Evolutionary conservation across 1,140 invertebrate genomes (phyloP), one percentile per base, ranked within the genome.

Genomic region (Tetraneura akinire): DNA sequence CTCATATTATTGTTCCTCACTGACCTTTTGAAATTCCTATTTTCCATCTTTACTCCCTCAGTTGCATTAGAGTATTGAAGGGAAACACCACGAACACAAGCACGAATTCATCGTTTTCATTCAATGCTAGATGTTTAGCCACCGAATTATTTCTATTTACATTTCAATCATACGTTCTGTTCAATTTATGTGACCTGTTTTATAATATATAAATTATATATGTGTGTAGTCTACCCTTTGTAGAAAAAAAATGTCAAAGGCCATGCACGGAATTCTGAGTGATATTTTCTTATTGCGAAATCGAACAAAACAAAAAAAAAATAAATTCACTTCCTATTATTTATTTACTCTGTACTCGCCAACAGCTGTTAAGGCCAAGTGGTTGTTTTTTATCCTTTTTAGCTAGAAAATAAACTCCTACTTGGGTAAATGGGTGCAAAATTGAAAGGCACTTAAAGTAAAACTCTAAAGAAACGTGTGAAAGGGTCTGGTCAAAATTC

Each of bases 401-500:
- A 47, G 37, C 23, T 62, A 18, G 23, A 62, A 78, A 78, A 78
- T 78, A 78, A 78, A 78, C 74, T 78, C 55, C 74, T 57, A 55
- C 71, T 78, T 71, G 68, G 53, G 53, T 78, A 78, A 78, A 78
- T 78, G 74, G 74, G 55, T 78, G 74, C 74, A 55, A 78, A 76
- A 78, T 78, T 78, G 74, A 78, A 78, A 78, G 74, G 74, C 74
- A 78, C 74, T 78, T 78, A 78, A 78, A 78, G 74, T 78, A 78
- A 78, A 78, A 78, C 74, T 78, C 74, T 57, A 78, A 78, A 78
- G 55, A 62, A 78, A 78, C 74, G 74, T 78, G 74, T 37, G 74
- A 78, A 78, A 78, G 74, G 74, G 74, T 78, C 74, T 55, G 74
- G 55, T 23, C 55, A 45, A 78, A 78, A 78, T 78, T 78, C 74